These are phyloP conservation scores for Odocoileus hemionus DNA, from an alignment of 2,113 vertebrate genomes.

Conservation along the genomic window DNA sequence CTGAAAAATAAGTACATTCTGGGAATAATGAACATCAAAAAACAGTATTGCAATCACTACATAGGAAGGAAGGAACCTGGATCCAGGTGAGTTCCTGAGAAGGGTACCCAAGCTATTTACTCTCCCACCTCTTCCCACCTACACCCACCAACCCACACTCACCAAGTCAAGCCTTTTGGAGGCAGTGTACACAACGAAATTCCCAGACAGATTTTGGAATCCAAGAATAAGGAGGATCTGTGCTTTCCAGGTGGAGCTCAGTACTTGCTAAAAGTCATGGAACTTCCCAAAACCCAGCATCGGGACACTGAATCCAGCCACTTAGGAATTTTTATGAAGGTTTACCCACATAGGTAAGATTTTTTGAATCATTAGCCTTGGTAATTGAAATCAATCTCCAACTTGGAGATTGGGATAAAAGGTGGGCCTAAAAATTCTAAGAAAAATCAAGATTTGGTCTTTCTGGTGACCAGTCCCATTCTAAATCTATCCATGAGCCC, in stretches of 20 bases:
- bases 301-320: not conserved
- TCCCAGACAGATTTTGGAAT: not conserved
- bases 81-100: not conserved
- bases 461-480: not conserved
- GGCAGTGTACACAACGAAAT: not conserved
- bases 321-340: not conserved
- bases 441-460: not conserved
- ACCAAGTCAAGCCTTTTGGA: not conserved
- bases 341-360: not conserved
- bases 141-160: not conserved
- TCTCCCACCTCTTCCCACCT: not conserved
- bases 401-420: not conserved
- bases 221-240: not conserved
- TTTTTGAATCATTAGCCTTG: not conserved
- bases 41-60: not conserved
- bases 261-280: not conserved
- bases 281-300: not conserved
- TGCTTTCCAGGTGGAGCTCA: not conserved
- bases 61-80: not conserved
- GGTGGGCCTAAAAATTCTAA: not conserved
- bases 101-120: not conserved
- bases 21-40: not conserved
- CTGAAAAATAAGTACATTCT: not conserved
- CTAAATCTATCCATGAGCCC: not conserved
- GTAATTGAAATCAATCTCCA: not conserved